Evolutionary conservation across 2,113 vertebrate species (phyloP), one percentile per base, ranked within the genome.

Genomic region (Oreochromis aureus): DNA sequence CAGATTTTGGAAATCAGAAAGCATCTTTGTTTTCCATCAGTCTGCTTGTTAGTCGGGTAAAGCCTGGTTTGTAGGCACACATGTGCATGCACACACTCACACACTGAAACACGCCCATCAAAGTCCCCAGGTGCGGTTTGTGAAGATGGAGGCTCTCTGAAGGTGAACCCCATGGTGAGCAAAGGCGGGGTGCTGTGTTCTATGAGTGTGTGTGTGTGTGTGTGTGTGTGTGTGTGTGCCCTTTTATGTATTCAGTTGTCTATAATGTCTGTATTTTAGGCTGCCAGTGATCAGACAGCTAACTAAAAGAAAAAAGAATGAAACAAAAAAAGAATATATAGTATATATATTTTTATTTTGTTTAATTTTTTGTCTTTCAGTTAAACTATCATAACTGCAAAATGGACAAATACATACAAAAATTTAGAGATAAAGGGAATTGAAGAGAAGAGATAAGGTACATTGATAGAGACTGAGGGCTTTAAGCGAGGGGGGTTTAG

Each of bases 121-220:
- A 7, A 41, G 76, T 92, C 90, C 93, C 92, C 92, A 91, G 93
- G 87, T 93, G 93, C 83, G 7, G 80, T 84, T 87, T 88, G 89
- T 81, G 66, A 89, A 94, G 82, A 91, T 85, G 80, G 80, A 91
- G 81, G 81, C 91, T 89, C 86, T 94, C 71, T 94, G 94, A 95
- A 94, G 92, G 93, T 95, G 92, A 95, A 92, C 91, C 94, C 93
- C 92, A 92, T 90, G 83, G 90, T 87, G 92, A 86, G 81, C 59
- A 58, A 80, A 89, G 86, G 90, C 61, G 24, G 80, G 87, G 81
- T 82, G 85, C 89, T 90, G 90, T 61, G 87, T 73, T 76, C 86
- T 86, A 79, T 79, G 69, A 24, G 87, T 51, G 44, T 27, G 73
- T 55, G 53, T 58, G 63, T 61, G 24, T n/a, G 16, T 39, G 32